Percentiles rank a stretch among this genome's conserved stretches.
These are phyloP conservation scores for Arge pagana DNA, from an alignment of 2,888 invertebrate genomes.

Conservation along the genomic window DNA sequence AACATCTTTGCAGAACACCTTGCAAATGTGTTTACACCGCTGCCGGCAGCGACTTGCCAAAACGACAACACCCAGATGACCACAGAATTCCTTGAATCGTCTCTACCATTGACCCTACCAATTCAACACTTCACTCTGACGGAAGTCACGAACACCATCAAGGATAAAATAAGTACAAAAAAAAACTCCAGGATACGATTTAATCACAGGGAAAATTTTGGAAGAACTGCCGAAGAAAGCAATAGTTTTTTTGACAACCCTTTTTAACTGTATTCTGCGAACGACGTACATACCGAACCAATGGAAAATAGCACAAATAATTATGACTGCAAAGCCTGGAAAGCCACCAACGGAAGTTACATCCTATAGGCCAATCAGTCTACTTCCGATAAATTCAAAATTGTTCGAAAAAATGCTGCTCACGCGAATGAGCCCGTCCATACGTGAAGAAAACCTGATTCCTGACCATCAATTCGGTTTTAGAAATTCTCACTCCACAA, in stretches of 20 bases:
- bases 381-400: constrained; percentile 32
- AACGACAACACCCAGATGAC: no score
- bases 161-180: constrained; percentile 7
- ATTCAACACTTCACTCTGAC: constrained; percentile 7
- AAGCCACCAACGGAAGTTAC: constrained; percentile 30
- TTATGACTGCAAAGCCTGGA: constrained; percentile 33
- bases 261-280: constrained; percentile 36
- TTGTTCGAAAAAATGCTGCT: constrained; percentile 38
- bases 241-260: constrained; percentile 31
- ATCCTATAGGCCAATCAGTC: constrained; percentile 35
- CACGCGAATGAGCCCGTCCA: constrained; percentile 17
- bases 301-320: constrained; percentile 35
- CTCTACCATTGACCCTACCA: no score
- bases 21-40: constrained; percentile 25
- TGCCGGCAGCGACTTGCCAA: no score
- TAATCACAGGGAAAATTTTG: constrained; percentile 36
- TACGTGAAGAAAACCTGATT: neutral
- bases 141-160: constrained; percentile 14
- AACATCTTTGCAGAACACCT: constrained; percentile 24
- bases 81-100: no score
- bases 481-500: constrained; percentile 29
- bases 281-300: constrained; percentile 33
- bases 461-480: constrained; percentile 36
- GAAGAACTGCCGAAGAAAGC: constrained; percentile 36
- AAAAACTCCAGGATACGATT: constrained; percentile 36